These are phyloP conservation scores for Geophilus truncorum DNA, from an alignment of 2,888 invertebrate genomes.

Conservation along the genomic window DNA sequence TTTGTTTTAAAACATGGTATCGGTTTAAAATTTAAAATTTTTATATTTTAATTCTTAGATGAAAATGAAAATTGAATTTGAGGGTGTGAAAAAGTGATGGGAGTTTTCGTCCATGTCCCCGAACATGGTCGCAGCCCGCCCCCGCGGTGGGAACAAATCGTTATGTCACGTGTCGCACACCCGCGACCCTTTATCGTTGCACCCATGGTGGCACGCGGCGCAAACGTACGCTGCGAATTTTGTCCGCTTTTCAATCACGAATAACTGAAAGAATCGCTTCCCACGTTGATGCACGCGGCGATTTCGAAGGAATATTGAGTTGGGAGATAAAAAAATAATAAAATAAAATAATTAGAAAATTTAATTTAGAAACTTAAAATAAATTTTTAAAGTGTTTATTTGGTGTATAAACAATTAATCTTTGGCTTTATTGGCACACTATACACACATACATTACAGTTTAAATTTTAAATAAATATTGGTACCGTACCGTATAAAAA, in stretches of 20 bases:
- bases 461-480: too few relatives aligned
- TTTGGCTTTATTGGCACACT: too few relatives aligned
- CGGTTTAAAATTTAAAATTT: too few relatives aligned
- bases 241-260: neutral
- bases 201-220: neutral
- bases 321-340: neutral
- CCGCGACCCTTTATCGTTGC: neutral
- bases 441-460: too few relatives aligned
- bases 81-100: neutral
- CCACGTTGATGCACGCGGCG: neutral
- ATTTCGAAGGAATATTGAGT: neutral
- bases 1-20: too few relatives aligned
- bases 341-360: too few relatives aligned
- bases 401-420: too few relatives aligned
- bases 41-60: too few relatives aligned
- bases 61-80: neutral
- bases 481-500: too few relatives aligned
- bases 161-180: neutral
- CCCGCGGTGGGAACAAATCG: slow-evolving; percentile 7
- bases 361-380: too few relatives aligned
- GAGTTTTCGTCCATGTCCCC: neutral
- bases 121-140: neutral
- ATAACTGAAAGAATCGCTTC: neutral
- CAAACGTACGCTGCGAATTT: neutral
- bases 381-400: too few relatives aligned